A percentile compares a stretch with the other conserved stretches of the same genome.
These are phyloP conservation scores for Zygogramma bicolorata DNA, from an alignment of 2,888 invertebrate genomes.

Conservation along the genomic window DNA sequence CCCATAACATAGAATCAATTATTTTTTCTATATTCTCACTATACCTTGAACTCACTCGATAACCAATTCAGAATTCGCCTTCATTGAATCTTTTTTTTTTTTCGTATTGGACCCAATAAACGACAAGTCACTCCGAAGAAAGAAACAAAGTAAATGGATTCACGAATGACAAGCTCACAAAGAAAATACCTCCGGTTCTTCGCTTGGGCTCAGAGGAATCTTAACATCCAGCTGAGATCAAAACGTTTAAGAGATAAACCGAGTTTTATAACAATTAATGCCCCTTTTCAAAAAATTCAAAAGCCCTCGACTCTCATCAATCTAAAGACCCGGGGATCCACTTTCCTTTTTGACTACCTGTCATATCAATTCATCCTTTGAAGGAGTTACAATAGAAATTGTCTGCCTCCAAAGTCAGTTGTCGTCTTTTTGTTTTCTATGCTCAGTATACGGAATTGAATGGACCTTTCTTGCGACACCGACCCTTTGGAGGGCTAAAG, in stretches of 20 bases:
- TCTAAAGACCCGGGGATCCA: conserved; percentile 31
- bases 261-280: conserved; percentile 28
- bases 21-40: no score
- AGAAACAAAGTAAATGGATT: not conserved
- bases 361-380: conserved; percentile 38
- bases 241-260: conserved; percentile 26
- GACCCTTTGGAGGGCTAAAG: conserved; percentile 20
- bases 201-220: not conserved
- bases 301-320: conserved; percentile 34
- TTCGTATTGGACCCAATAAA: not conserved
- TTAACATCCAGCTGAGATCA: not conserved
- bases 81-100: no score
- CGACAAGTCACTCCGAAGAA: not conserved
- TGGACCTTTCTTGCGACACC: conserved; percentile 22
- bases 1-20: no score
- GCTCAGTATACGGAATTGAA: conserved; percentile 30
- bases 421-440: conserved; percentile 31
- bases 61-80: no score
- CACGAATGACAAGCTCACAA: not conserved
- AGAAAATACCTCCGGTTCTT: not conserved
- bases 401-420: conserved; percentile 29
- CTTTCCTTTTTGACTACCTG: conserved; percentile 39
- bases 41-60: no score
- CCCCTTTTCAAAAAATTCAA: conserved; percentile 23
- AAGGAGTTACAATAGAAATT: conserved; percentile 26